Percentiles rank a stretch among this genome's conserved stretches.
phyloP scores from a whole-genome alignment of 1,140 invertebrate species.

The Drosophila tristis region DNA sequence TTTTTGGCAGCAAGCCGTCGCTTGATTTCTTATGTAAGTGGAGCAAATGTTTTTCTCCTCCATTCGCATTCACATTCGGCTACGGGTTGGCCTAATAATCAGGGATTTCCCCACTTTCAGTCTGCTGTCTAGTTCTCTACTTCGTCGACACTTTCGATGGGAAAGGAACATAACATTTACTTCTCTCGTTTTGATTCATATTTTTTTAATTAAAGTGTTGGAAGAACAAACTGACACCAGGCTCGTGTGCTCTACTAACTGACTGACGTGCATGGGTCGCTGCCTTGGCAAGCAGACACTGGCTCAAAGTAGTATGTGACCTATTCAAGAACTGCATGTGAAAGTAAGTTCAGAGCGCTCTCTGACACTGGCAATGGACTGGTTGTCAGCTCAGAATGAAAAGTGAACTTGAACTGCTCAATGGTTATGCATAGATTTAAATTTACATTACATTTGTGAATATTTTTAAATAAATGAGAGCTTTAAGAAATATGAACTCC shows the following conservation, averaged over 20 bases:
- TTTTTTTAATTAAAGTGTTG: constrained; percentile 77
- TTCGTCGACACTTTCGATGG: constrained; percentile 49
- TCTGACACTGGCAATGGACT: constrained; percentile 27
- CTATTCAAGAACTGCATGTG: constrained; percentile 42
- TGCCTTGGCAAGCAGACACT: constrained; percentile 41
- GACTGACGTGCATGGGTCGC: constrained; percentile 48
- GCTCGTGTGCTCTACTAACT: constrained; percentile 28
- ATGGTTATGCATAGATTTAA: not conserved
- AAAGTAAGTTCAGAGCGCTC: constrained; percentile 38
- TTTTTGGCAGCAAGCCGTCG: constrained; percentile 64
- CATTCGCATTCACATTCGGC: constrained; percentile 32
- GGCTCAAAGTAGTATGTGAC: constrained; percentile 32
- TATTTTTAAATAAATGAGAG: too few relatives aligned
- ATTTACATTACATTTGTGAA: too few relatives aligned
- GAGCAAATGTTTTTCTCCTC: constrained; percentile 38
- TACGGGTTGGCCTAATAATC: constrained; percentile 43
- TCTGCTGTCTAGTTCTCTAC: constrained; percentile 56
- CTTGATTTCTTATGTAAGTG: constrained; percentile 71
- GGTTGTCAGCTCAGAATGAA: constrained; percentile 28
- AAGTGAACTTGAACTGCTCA: constrained; percentile 42
- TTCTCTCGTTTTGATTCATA: constrained; percentile 37
- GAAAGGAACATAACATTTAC: constrained; percentile 56
- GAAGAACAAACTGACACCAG: constrained; percentile 38
- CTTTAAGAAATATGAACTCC: too few relatives aligned
- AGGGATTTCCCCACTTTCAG: constrained; percentile 15